Evolutionary conservation across 2,113 vertebrate species (phyloP).

Genomic region (Cheilinus undulatus): DNA sequence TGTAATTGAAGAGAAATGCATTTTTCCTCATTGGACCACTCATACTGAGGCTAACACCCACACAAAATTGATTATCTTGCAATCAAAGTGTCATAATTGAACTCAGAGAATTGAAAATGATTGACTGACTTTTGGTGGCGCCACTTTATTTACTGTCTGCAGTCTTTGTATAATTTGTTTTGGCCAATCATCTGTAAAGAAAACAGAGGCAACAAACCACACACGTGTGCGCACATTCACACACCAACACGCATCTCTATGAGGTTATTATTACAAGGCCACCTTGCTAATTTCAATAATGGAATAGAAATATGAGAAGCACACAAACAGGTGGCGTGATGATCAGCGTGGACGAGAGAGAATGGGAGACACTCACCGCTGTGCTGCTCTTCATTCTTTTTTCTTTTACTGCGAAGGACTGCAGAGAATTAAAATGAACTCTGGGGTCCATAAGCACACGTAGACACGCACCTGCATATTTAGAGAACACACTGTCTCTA

Average conservation of each 20-base stretch:
- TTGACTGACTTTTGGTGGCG: neutral
- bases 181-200: slow-evolving; percentile 15
- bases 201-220: neutral
- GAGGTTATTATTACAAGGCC: slow-evolving; percentile 17
- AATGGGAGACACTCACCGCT: slow-evolving; percentile 46
- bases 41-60: too few relatives aligned
- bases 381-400: slow-evolving; percentile 40
- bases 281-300: slow-evolving; percentile 50
- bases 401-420: slow-evolving; percentile 42
- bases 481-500: slow-evolving; percentile 10
- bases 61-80: neutral
- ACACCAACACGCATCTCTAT: neutral
- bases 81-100: neutral
- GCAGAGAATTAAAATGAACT: slow-evolving; percentile 54
- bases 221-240: slow-evolving; percentile 13
- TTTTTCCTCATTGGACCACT: too few relatives aligned
- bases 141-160: neutral
- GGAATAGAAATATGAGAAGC: slow-evolving; percentile 52
- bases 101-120: neutral
- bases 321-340: slow-evolving; percentile 43
- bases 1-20: too few relatives aligned
- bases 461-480: neutral
- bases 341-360: slow-evolving; percentile 34
- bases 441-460: neutral
- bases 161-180: slow-evolving; percentile 12